Evolutionary conservation across 2,797 vertebrate genomes (phyloP).

Genomic region (Channallabes apus): DNA sequence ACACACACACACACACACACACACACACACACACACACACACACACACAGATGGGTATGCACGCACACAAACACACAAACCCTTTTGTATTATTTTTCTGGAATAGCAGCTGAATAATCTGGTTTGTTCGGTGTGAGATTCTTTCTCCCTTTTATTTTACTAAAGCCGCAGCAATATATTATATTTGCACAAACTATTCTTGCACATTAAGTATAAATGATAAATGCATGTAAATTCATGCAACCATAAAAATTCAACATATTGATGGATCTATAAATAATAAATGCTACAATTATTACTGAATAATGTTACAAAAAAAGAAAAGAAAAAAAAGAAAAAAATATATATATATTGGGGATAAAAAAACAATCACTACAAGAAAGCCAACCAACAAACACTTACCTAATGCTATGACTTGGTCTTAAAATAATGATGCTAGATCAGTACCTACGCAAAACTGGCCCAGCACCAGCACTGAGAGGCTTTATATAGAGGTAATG

Average conservation of each 20-base stretch:
- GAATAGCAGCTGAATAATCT: background rate
- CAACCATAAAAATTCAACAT: background rate
- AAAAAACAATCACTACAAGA: background rate
- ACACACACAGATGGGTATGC: background rate
- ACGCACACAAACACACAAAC: background rate
- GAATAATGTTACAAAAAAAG: background rate
- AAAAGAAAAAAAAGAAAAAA: too few relatives aligned
- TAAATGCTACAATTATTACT: background rate
- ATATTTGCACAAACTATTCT: background rate
- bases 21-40: background rate
- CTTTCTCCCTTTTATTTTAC: background rate
- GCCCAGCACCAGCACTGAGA: too few relatives aligned
- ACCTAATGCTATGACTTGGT: background rate
- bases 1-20: too few relatives aligned
- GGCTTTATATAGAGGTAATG: background rate
- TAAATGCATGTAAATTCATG: background rate
- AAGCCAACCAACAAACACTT: background rate
- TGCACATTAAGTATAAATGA: background rate
- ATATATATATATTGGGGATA: background rate
- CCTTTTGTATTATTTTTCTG: background rate
- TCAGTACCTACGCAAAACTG: background rate
- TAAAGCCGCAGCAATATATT: background rate
- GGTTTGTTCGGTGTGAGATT: too few relatives aligned
- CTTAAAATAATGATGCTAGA: background rate
- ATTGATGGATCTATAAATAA: background rate